A percentile compares a stretch with the other conserved stretches of the same genome.
These are phyloP conservation scores for Xestia ashworthii DNA, from an alignment of 2,888 invertebrate genomes.

Conservation along the genomic window DNA sequence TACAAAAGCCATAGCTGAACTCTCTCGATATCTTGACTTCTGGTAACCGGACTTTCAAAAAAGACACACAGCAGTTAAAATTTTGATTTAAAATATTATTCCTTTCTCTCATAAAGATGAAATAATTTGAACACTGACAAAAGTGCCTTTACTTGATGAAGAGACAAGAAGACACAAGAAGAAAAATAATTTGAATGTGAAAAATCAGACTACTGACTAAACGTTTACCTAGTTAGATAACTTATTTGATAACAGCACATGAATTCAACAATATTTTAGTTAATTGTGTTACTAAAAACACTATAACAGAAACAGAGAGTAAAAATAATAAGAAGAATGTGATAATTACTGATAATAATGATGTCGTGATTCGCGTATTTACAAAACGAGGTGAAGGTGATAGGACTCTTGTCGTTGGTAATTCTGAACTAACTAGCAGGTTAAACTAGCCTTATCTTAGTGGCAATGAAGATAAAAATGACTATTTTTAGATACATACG, in stretches of 20 bases:
- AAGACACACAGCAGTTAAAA: too few relatives aligned
- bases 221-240: not conserved
- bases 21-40: not conserved
- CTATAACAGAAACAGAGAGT: not conserved
- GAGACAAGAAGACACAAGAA: too few relatives aligned
- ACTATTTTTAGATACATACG: slow-evolving; percentile 43
- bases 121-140: too few relatives aligned
- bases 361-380: slow-evolving; percentile 57
- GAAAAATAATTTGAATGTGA: not conserved
- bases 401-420: slow-evolving; percentile 24
- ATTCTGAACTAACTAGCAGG: slow-evolving; percentile 37
- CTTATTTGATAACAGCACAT: not conserved
- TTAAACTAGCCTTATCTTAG: slow-evolving; percentile 47
- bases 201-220: not conserved
- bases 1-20: too few relatives aligned
- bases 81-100: too few relatives aligned
- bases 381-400: slow-evolving; percentile 57
- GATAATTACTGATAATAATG: slow-evolving; percentile 26
- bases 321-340: not conserved
- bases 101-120: too few relatives aligned
- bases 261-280: not conserved
- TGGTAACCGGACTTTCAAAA: not conserved
- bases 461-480: slow-evolving; percentile 57
- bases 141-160: too few relatives aligned
- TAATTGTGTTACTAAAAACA: not conserved